Conservation (phyloP, 2,888 invertebrate genomes). For the Unio pictorum region DNA sequence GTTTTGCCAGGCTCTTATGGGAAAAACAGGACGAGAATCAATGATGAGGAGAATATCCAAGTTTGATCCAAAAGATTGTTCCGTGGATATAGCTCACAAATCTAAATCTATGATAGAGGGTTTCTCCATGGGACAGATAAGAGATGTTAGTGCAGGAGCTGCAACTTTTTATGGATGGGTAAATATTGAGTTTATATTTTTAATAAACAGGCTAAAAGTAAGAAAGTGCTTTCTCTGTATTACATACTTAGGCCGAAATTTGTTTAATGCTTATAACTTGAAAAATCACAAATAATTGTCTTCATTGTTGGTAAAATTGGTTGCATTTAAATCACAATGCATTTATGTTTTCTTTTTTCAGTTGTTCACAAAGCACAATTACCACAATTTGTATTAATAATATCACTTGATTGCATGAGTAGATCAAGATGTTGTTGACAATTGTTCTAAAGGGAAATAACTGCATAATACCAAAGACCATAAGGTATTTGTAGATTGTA, state of each 20-base stretch:
- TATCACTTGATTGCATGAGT: too few species aligned
- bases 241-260: neutral
- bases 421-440: too few species aligned
- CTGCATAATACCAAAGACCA: too few species aligned
- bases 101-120: constrained; percentile 56
- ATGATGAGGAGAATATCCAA: constrained; percentile 65
- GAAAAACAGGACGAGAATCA: constrained; percentile 67
- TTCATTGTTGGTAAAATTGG: neutral
- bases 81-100: constrained; percentile 46
- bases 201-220: neutral
- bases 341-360: too few species aligned
- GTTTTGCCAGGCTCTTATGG: constrained; percentile 61
- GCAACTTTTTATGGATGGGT: constrained; percentile 71
- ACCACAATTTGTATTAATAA: too few species aligned
- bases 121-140: constrained; percentile 62
- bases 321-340: neutral
- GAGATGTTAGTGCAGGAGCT: constrained; percentile 69
- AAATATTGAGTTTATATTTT: constrained; percentile 21
- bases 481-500: too few species aligned
- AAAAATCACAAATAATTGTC: too few species aligned
- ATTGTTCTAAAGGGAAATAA: too few species aligned
- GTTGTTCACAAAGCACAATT: too few species aligned
- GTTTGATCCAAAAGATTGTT: constrained; percentile 61
- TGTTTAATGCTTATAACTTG: neutral
- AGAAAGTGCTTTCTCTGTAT: neutral